Conservation (phyloP, 2,113 vertebrate genomes). For the Lota lota region DNA sequence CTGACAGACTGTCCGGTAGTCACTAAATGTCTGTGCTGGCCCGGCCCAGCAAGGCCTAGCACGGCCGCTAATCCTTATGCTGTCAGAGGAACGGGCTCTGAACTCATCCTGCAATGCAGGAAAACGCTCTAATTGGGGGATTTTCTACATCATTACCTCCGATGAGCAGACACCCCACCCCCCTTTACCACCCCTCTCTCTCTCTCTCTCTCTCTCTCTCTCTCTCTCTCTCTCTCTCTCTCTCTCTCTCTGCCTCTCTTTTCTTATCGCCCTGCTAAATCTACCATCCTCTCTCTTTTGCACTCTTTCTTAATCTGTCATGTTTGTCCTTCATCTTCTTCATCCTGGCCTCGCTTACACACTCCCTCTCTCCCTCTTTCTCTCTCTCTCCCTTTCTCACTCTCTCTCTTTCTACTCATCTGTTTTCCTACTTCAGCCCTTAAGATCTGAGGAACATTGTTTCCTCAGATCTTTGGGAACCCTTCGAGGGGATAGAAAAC, state of each 20-base stretch:
- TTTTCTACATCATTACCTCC: constrained; percentile 79
- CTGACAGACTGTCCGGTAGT: constrained; percentile 61
- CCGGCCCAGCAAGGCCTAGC: constrained; percentile 35
- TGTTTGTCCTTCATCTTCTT: no score
- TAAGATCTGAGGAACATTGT: not conserved
- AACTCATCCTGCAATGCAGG: constrained; percentile 77
- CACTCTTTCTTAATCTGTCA: not conserved
- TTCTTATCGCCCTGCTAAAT: constrained; percentile 15
- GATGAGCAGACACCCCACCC: constrained; percentile 62
- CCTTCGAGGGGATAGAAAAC: no score
- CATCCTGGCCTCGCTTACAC: no score
- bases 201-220: constrained; percentile 24
- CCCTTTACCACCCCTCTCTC: constrained; percentile 26
- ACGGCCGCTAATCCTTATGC: constrained; percentile 69
- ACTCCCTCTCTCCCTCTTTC: no score
- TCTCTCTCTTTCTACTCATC: not conserved
- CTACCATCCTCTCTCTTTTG: constrained; percentile 11
- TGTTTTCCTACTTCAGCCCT: constrained; percentile 6
- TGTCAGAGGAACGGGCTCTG: constrained; percentile 72
- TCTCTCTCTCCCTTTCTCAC: no score
- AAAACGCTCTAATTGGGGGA: constrained; percentile 81
- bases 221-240: constrained; percentile 8
- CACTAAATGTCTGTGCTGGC: constrained; percentile 65
- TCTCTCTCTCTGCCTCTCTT: constrained; percentile 31
- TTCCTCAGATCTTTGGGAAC: not conserved